Evolutionary conservation across 2,797 vertebrate genomes (phyloP).

Genomic region (Phylloscopus collybita): DNA sequence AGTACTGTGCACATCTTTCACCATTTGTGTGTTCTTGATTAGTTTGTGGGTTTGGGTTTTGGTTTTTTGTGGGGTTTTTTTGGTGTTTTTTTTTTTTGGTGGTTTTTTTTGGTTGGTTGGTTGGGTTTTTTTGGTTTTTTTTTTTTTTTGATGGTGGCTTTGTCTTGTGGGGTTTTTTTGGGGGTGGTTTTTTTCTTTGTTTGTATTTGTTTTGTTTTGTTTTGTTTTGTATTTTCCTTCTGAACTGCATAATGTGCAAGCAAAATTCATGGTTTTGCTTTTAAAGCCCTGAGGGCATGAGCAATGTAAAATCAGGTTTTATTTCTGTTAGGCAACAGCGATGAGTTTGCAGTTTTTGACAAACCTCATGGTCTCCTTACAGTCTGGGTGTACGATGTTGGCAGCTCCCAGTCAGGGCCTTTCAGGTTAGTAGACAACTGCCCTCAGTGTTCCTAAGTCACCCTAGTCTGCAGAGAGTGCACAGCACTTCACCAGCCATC

Average conservation of each 20-base stretch:
- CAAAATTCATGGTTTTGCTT: neutral
- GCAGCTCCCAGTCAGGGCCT: neutral
- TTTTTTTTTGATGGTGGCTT: too few species aligned
- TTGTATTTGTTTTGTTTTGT: too few species aligned
- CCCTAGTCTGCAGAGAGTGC: neutral
- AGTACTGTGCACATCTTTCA: neutral
- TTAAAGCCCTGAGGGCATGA: neutral
- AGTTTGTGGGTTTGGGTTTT: neutral
- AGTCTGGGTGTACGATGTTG: fast-evolving
- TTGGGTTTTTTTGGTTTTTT: too few species aligned
- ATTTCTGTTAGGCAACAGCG: neutral
- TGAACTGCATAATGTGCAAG: neutral
- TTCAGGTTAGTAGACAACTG: neutral
- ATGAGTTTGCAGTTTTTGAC: neutral
- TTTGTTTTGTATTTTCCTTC: neutral
- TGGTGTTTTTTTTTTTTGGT: neutral
- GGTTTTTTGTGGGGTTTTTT: too few species aligned
- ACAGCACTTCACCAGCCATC: neutral
- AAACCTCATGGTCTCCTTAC: neutral
- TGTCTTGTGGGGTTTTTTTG: too few species aligned
- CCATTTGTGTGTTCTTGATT: neutral
- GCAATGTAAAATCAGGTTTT: neutral
- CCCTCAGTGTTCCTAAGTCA: neutral
- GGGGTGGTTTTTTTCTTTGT: too few species aligned
- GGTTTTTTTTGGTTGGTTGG: too few species aligned